A percentile compares a stretch with the other conserved stretches of the same genome.
phyloP scores from a whole-genome alignment of 1,140 invertebrate genomes.

The Hetaerina americana region DNA sequence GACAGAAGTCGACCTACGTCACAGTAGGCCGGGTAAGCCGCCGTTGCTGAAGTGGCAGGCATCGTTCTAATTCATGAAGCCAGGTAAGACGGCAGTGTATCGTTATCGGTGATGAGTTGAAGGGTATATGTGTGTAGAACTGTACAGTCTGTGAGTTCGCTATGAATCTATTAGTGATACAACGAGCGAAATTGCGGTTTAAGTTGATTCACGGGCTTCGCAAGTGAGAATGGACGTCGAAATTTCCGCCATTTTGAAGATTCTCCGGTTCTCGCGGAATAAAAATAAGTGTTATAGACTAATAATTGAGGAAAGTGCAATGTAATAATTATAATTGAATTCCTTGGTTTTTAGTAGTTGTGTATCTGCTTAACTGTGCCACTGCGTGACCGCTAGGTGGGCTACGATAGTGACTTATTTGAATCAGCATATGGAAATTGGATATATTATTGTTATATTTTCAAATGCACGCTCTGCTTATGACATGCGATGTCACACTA shows the following conservation, averaged over 20 bases:
- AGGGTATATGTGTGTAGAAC: neutral
- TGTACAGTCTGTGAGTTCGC: neutral
- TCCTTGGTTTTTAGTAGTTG: no score
- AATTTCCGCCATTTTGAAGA: constrained; percentile 8
- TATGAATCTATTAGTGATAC: neutral
- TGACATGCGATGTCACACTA: no score
- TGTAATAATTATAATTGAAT: no score
- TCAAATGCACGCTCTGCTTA: no score
- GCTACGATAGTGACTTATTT: neutral
- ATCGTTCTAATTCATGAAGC: constrained; percentile 4
- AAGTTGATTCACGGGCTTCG: neutral
- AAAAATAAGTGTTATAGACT: neutral
- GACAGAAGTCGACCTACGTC: constrained; percentile 9
- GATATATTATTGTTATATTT: no score
- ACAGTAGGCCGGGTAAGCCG: constrained; percentile 12
- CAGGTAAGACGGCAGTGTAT: constrained; percentile 2
- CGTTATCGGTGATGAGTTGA: neutral
- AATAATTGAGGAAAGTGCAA: neutral
- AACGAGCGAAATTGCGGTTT: neutral
- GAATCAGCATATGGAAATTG: neutral
- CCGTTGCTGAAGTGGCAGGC: constrained; percentile 5
- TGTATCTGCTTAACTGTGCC: no score
- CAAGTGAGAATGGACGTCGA: neutral
- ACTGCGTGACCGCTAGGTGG: no score
- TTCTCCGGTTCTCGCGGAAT: neutral